A percentile compares a stretch with the other conserved stretches of the same genome.
These are phyloP conservation scores for Tapirus terrestris DNA, from an alignment of 2,113 vertebrate genomes.

Conservation along the genomic window DNA sequence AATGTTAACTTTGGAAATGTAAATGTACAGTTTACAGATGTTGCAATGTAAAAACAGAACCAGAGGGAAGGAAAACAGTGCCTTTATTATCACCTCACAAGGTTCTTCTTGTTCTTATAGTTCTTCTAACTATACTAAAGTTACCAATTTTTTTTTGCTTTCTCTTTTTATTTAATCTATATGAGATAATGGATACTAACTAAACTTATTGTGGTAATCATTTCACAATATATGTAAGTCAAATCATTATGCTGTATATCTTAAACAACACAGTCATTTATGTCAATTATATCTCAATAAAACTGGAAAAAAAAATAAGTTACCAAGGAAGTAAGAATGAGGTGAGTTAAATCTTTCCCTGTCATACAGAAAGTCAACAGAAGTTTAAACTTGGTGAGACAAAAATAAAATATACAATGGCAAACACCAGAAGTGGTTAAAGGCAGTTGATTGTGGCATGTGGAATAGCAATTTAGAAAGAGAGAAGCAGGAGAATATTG, in stretches of 20 bases:
- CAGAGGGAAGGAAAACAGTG: neutral
- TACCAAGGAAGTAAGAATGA: neutral
- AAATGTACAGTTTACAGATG: neutral
- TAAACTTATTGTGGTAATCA: neutral
- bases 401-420: neutral
- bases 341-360: neutral
- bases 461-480: neutral
- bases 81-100: neutral
- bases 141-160: neutral
- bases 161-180: neutral
- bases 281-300: neutral
- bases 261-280: too few relatives aligned
- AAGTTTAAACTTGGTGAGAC: neutral
- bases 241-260: neutral
- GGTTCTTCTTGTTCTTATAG: too few relatives aligned
- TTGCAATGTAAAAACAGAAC: neutral
- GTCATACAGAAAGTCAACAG: neutral
- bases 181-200: neutral
- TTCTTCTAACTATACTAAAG: neutral
- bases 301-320: neutral
- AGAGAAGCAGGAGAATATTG: neutral
- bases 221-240: neutral
- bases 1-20: neutral
- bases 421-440: neutral
- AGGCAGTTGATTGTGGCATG: neutral